These are phyloP conservation scores for Xanthia togata DNA, from an alignment of 2,888 invertebrate genomes.

Conservation along the genomic window DNA sequence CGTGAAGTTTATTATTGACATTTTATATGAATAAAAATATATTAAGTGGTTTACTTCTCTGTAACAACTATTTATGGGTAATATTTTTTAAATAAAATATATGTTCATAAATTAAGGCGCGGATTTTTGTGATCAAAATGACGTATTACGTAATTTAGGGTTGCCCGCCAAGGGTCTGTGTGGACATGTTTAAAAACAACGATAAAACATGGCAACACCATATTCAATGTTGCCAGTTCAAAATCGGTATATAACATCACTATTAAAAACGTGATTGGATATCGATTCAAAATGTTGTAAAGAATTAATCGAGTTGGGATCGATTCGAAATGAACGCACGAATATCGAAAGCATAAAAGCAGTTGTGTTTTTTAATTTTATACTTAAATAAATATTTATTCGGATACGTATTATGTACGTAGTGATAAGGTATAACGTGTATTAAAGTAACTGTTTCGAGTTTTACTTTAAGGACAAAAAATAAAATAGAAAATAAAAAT, in stretches of 20 bases:
- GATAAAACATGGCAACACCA: constrained; percentile 62
- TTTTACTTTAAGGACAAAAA: constrained; percentile 59
- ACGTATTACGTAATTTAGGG: constrained; percentile 72
- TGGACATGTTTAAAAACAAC: constrained; percentile 66
- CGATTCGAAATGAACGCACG: constrained; percentile 75
- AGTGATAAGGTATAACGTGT: constrained; percentile 74
- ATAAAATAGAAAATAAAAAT: constrained; percentile 52
- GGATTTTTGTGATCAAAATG: constrained; percentile 75
- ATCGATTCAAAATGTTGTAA: constrained; percentile 65
- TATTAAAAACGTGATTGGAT: constrained; percentile 51
- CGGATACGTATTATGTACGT: constrained; percentile 84
- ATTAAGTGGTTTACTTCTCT: constrained; percentile 33
- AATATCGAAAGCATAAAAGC: constrained; percentile 83
- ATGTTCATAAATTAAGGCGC: constrained; percentile 68
- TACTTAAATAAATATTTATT: constrained; percentile 88
- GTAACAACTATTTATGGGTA: constrained; percentile 38
- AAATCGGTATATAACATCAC: constrained; percentile 65
- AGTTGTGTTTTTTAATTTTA: constrained; percentile 89
- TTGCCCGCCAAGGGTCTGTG: constrained; percentile 65
- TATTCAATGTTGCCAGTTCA: constrained; percentile 65
- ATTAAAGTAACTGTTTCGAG: constrained; percentile 64
- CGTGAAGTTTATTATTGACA: constrained; percentile 15
- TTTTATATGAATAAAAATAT: constrained; percentile 32
- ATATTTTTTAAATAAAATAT: constrained; percentile 65
- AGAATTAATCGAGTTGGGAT: constrained; percentile 67